Conservation (phyloP, 64 coral and sea anemone genomes). For the Stichodactyla mertensii region DNA sequence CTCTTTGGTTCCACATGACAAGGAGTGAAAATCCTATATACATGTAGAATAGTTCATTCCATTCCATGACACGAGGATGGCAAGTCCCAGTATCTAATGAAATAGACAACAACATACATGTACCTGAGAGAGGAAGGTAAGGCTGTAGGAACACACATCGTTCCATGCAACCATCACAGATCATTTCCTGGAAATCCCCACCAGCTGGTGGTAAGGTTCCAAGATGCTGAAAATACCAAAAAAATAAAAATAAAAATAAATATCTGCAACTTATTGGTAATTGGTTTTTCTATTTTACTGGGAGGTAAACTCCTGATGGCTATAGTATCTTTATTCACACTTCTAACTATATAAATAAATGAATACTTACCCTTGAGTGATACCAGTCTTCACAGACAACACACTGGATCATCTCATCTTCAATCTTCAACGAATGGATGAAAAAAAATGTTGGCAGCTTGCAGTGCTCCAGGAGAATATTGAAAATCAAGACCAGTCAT, state of each 20-base stretch:
- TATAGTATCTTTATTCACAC: too few species aligned
- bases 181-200: conserved; percentile 96
- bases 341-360: background rate
- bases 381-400: conserved; percentile 96
- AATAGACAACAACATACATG: background rate
- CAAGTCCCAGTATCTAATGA: too few species aligned
- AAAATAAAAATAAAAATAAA: background rate
- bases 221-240: conserved; percentile 56
- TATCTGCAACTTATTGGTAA: too few species aligned
- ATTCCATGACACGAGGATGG: too few species aligned
- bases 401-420: conserved; percentile 99
- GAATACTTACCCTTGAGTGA: conserved; percentile 78
- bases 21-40: too few species aligned
- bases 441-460: too few species aligned
- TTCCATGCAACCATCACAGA: conserved; percentile 85
- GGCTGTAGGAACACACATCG: conserved; percentile 78
- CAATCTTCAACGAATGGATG: conserved; percentile 44
- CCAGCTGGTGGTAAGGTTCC: conserved; percentile 62
- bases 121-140: conserved; percentile 79
- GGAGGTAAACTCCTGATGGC: too few species aligned
- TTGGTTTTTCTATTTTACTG: too few species aligned
- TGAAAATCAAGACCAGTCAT: too few species aligned
- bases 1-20: too few species aligned
- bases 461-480: too few species aligned
- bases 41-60: too few species aligned